Evolutionary conservation across 2,888 invertebrate genomes (phyloP).

Genomic region (Cryptophagus acutangulus): DNA sequence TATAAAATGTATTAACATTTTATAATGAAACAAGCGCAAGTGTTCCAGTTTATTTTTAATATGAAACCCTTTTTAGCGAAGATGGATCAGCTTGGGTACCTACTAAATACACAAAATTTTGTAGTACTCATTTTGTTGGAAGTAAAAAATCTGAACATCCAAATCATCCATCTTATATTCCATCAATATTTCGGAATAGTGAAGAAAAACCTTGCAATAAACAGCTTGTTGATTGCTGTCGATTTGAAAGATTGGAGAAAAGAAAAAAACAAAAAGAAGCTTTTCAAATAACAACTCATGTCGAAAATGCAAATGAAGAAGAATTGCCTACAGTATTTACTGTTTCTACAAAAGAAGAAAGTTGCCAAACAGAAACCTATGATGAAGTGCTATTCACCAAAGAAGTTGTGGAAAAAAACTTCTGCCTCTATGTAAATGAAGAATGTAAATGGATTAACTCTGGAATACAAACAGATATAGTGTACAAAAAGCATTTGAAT

Average conservation of each 20-base stretch:
- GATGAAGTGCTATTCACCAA: no score
- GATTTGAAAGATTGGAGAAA: background rate
- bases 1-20: no score
- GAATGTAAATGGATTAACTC: no score
- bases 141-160: slow-evolving; percentile 18
- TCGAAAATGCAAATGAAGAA: slow-evolving; percentile 6
- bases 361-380: no score
- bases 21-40: no score
- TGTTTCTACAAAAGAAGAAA: background rate
- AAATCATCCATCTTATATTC: slow-evolving; percentile 17
- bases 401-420: background rate
- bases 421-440: no score
- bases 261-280: slow-evolving; percentile 3
- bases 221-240: slow-evolving; percentile 6
- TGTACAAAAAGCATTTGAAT: no score
- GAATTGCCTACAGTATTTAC: no score
- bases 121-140: slow-evolving; percentile 20
- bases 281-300: slow-evolving; percentile 10
- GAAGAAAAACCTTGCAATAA: background rate
- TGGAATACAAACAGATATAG: no score
- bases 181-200: slow-evolving; percentile 16
- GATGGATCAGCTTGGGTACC: slow-evolving; percentile 16
- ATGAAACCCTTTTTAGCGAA: no score
- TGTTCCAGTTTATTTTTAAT: no score
- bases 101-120: slow-evolving; percentile 14